Base-by-base conservation (phyloP, 2,797 vertebrate genomes). In the Bovichtus diacanthus region DNA sequence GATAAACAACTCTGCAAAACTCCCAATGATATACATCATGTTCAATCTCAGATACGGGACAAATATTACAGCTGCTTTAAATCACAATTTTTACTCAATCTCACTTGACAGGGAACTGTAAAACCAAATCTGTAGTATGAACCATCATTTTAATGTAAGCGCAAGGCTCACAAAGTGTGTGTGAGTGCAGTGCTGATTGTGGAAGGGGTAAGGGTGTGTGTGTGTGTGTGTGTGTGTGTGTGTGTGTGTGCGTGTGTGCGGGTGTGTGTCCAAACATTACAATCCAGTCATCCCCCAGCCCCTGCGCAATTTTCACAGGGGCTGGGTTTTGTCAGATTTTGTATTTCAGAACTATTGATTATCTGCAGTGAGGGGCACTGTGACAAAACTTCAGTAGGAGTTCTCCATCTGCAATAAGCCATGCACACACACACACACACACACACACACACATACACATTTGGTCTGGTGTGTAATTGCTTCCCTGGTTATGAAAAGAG, bases 331-430 rank as follows among this genome's bases (percentile, higher is more conserved):
- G 91, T 92, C 88, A 86, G 91, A 82, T 84, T 91, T 89, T 82
- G 81, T 94, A 92, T 92, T 93, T 92, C 85, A 91, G 88, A 87
- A 78, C 78, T 91, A 93, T 94, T 91, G 94, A 94, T 94, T 92
- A 92, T 88, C 87, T 82, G 69, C 84, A 87, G 76, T 80, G 83
- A 80, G 69, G 70, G 74, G 67, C 81, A 77, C 81, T 63, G 78
- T 89, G 91, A 90, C 91, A 89, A 90, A 91, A 82, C 81, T 88
- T 90, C 87, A 84, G 90, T 88, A 87, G 83, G 90, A 85, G 84
- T 70, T 80, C 86, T 89, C 88, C 81, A 82, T 90, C 88, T 85
- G 85, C 81, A 88, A 73, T 79, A 68, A 89, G 63, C 88, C 82
- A 76, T 61, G 58, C 67, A 78, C 18, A 62, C 68, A 27, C 66